These are phyloP conservation scores for Danio albolineatus DNA, from an alignment of 2,797 vertebrate species.

Conservation along the genomic window DNA sequence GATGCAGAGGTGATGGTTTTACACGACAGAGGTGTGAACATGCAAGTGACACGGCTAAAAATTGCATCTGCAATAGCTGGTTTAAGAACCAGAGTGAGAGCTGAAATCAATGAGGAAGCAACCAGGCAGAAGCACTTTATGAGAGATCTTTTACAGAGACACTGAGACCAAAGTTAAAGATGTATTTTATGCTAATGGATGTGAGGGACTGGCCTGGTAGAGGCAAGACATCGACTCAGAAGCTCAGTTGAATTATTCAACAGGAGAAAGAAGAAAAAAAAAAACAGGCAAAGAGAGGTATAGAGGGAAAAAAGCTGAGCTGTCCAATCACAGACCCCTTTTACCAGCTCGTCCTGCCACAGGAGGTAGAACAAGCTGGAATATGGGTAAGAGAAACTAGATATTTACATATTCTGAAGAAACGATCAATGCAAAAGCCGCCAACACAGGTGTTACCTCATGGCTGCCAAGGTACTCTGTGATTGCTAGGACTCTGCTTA, in stretches of 20 bases:
- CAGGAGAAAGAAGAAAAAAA: conserved; percentile 11
- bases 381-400: conserved; percentile 24
- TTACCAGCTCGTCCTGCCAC: neutral
- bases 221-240: conserved; percentile 10
- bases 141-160: conserved; percentile 15
- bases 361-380: neutral
- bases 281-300: neutral
- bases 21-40: conserved; percentile 33
- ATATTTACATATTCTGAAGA: neutral
- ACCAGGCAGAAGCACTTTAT: conserved; percentile 21
- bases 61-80: neutral
- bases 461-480: neutral
- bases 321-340: neutral
- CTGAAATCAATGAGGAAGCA: conserved; percentile 1
- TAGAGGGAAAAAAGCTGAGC: conserved; percentile 3
- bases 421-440: neutral
- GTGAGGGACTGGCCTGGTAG: conserved; percentile 41
- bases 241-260: conserved; percentile 48
- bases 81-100: conserved; percentile 17
- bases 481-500: neutral
- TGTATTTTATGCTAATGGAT: conserved; percentile 56
- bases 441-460: neutral
- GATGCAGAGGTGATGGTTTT: conserved; percentile 41
- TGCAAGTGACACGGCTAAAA: conserved; percentile 33
- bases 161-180: conserved; percentile 46